Base-by-base conservation (phyloP, 2,113 vertebrate genomes). In the Lutjanus erythropterus region DNA sequence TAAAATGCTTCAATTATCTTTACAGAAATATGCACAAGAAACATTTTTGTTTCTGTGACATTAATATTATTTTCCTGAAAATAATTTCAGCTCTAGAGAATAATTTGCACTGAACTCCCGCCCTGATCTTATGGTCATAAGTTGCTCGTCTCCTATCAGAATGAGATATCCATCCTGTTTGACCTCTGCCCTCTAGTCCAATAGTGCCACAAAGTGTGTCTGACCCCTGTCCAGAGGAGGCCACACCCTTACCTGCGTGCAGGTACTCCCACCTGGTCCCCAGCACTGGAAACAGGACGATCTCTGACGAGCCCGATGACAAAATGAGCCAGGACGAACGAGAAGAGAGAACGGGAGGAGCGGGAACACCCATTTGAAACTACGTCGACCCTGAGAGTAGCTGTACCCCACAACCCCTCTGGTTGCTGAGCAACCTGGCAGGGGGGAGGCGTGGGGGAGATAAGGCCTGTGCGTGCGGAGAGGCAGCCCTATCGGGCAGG, bases 311-410 rank as follows among this genome's bases (percentile, higher is more conserved):
- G 62, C 85, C 73, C 19, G 27, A 16, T n/a, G 85, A 79, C n/a
- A 62, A 84, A 92, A 61, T 92, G 91, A 93, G 16, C 56, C 50
- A 29, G 66, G 65, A 78, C 74, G 15, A 59, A 82, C 25, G 11
- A 71, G 87, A 84, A 86, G 81, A 72, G 73, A 73, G 67, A 67
- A 71, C 0, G 42, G 49, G n/a, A 44, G 46, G 21, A 71, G 73
- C 47, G 89, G 94, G 90, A 94, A 95, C 95, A 95, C 94, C 94
- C 95, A 93, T 72, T 44, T 9, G 71, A 86, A 90, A 86, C 85
- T 89, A 93, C 91, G 83, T 91, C 46, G 25, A 72, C 52, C 10
- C 21, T 7, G 41, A 81, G 56, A 84, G 2, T 69, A 15, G 41
- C 78, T 39, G 75, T 65, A 87, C 83, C 82, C 76, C 80, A 18